These are phyloP conservation scores for Eolophus roseicapilla DNA, from an alignment of 2,113 vertebrate species.

Conservation along the genomic window DNA sequence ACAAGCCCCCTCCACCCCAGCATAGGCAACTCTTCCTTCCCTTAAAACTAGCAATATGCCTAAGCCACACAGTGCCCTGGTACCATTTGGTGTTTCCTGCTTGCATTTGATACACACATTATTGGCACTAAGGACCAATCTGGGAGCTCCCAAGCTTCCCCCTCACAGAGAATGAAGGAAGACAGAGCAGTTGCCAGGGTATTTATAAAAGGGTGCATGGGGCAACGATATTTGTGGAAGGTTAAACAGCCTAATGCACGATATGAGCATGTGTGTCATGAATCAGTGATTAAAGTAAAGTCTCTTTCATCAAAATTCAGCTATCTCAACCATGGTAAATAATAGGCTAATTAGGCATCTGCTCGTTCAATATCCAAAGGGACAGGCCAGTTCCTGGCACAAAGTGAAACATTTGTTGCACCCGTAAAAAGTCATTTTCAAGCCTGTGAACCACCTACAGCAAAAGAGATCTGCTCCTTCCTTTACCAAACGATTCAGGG, in stretches of 20 bases:
- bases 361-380: slow-evolving; percentile 68
- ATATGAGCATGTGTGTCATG: slow-evolving; percentile 50
- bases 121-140: background rate
- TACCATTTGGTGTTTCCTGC: background rate
- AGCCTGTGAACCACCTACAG: background rate
- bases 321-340: slow-evolving; percentile 67
- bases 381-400: slow-evolving; percentile 66
- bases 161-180: background rate
- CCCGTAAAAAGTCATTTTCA: slow-evolving; percentile 53
- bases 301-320: slow-evolving; percentile 73
- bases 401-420: slow-evolving; percentile 62
- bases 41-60: background rate
- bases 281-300: slow-evolving; percentile 66
- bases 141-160: background rate
- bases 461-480: background rate
- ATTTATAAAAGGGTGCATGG: background rate
- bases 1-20: background rate
- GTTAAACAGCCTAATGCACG: slow-evolving; percentile 62
- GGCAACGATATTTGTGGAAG: slow-evolving; percentile 44
- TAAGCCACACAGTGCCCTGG: background rate
- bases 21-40: background rate
- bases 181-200: slow-evolving; percentile 33
- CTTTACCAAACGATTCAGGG: background rate
- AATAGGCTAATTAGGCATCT: slow-evolving; percentile 78
- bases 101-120: background rate